Percentiles rank a stretch among this genome's conserved stretches.
Conservation (phyloP, 2,797 vertebrate species). For the Cygnus olor region DNA sequence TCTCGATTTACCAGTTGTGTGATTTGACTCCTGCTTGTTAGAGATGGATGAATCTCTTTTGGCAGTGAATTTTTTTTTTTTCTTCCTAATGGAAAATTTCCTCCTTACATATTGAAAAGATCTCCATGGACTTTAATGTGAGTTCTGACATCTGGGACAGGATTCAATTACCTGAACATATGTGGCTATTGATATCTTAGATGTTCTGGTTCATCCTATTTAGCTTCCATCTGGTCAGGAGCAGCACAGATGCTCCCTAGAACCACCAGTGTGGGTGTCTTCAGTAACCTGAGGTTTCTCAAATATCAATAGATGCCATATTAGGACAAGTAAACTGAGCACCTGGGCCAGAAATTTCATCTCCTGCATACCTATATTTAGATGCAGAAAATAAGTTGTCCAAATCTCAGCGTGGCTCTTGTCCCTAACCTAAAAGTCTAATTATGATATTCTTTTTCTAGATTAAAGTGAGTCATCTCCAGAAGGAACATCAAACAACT, state of each 20-base stretch:
- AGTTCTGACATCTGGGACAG: background rate
- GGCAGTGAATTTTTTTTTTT: background rate
- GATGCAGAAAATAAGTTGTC: background rate
- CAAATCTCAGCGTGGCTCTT: background rate
- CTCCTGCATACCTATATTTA: rapidly evolving
- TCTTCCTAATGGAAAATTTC: background rate
- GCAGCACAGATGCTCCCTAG: background rate
- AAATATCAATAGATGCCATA: background rate
- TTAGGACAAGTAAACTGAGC: background rate
- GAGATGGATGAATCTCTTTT: background rate
- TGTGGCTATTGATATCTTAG: background rate
- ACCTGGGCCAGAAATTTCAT: background rate
- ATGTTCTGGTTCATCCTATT: background rate
- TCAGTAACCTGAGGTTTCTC: background rate
- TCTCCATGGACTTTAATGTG: background rate
- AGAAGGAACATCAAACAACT: background rate
- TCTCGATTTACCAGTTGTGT: background rate
- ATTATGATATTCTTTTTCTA: background rate
- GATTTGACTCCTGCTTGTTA: background rate
- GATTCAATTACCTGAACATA: constrained; percentile 20
- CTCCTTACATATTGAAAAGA: background rate
- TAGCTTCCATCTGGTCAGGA: background rate
- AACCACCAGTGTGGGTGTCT: background rate
- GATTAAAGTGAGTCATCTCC: background rate
- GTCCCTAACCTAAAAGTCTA: background rate